phyloP scores from a whole-genome alignment of 2,888 invertebrate species.

The Hetaerina titia region DNA sequence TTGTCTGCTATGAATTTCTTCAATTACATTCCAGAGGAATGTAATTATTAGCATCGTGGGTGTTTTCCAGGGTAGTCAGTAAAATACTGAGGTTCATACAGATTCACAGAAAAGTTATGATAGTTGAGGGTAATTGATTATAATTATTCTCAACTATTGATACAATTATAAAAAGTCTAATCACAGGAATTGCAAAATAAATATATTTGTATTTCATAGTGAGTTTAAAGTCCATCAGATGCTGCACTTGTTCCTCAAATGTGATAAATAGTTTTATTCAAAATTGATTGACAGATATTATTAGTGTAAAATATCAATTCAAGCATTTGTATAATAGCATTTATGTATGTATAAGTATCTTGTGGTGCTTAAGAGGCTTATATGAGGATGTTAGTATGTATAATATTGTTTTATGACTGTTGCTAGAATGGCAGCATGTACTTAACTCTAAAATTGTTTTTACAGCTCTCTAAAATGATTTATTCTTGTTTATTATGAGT shows the following conservation, averaged over 20 bases:
- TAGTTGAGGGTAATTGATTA: conserved; percentile 6
- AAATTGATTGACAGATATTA: conserved; percentile 58
- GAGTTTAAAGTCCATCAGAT: conserved; percentile 47
- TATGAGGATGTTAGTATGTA: conserved; percentile 24
- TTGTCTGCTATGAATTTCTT: conserved; percentile 24
- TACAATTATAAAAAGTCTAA: conserved; percentile 20
- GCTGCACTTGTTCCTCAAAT: conserved; percentile 65
- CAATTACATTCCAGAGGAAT: conserved; percentile 23
- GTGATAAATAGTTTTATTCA: conserved; percentile 65
- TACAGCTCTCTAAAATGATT: conserved; percentile 62
- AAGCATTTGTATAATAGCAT: conserved; percentile 64
- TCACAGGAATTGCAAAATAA: background rate
- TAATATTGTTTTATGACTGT: conserved; percentile 23
- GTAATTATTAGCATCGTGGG: background rate
- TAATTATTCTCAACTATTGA: conserved; percentile 24
- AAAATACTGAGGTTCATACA: background rate
- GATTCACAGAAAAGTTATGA: background rate
- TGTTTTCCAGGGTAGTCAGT: conserved; percentile 12
- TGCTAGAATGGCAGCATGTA: conserved; percentile 57
- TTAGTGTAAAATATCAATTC: conserved; percentile 41
- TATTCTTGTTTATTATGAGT: conserved; percentile 62
- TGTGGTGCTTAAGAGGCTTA: conserved; percentile 63
- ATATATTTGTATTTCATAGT: conserved; percentile 44
- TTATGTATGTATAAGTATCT: conserved; percentile 59
- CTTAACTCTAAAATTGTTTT: conserved; percentile 51